These are phyloP conservation scores for Callipepla squamata DNA, from an alignment of 2,113 vertebrate genomes.

Conservation along the genomic window DNA sequence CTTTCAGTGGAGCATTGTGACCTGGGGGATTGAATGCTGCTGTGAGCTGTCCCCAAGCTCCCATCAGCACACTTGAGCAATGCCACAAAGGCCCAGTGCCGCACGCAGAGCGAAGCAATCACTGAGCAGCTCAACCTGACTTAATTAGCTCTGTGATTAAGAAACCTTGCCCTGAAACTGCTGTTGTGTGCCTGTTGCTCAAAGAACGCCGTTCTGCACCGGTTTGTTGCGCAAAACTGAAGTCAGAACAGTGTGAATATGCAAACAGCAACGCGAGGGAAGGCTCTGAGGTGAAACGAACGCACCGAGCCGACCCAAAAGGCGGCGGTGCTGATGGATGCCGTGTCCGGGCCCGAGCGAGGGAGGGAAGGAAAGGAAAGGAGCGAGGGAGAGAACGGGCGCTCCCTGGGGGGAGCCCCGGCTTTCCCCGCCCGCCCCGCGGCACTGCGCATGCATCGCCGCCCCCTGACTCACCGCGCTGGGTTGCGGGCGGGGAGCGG, in stretches of 20 bases:
- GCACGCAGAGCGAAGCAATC: not conserved
- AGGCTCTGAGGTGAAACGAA: not conserved
- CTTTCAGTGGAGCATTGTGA: not conserved
- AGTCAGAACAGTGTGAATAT: not conserved
- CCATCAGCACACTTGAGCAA: not conserved
- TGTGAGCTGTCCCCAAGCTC: not conserved
- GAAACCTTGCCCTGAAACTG: not conserved
- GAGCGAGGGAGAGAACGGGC: too few species aligned
- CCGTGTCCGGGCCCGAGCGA: not conserved
- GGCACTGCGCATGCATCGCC: not conserved
- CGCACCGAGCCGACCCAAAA: fast-evolving
- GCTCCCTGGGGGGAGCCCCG: too few species aligned
- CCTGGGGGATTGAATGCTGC: not conserved
- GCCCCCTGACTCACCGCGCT: not conserved
- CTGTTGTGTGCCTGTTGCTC: not conserved
- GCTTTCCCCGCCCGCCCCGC: too few species aligned
- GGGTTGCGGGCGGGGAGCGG: not conserved
- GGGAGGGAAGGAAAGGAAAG: too few species aligned
- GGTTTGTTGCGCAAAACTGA: not conserved
- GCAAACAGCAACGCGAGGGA: not conserved
- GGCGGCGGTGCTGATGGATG: too few species aligned
- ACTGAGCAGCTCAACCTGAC: not conserved
- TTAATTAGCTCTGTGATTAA: not conserved
- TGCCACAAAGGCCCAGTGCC: not conserved
- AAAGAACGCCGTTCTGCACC: not conserved